Conservation (phyloP, 1,140 invertebrate species). For the Antheraea mylitta region DNA sequence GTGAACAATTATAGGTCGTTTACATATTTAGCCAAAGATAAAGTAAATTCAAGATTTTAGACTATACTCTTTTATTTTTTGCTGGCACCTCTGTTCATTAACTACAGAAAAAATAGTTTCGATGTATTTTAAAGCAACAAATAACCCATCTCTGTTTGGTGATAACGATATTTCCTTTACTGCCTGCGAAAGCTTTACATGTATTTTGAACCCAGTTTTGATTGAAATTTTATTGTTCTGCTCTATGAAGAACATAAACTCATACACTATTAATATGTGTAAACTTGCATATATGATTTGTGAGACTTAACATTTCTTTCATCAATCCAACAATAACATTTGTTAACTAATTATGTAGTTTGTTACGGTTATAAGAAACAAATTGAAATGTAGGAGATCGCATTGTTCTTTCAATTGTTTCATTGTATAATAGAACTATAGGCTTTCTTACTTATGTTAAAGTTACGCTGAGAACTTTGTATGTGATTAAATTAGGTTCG, state of each 20-base stretch:
- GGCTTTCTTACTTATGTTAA: constrained; percentile 17
- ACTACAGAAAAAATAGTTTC: too few species aligned
- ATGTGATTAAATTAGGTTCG: neutral
- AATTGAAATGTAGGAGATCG: constrained; percentile 44
- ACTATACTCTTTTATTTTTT: too few species aligned
- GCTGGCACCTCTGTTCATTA: too few species aligned
- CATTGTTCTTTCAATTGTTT: constrained; percentile 41
- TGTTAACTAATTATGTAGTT: constrained; percentile 23
- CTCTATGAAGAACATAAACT: too few species aligned
- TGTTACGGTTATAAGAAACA: constrained; percentile 31
- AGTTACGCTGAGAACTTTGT: neutral
- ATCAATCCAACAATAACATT: constrained; percentile 10
- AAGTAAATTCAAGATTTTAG: too few species aligned
- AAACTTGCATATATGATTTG: neutral
- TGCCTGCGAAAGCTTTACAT: too few species aligned
- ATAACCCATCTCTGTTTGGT: too few species aligned
- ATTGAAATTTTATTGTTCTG: too few species aligned
- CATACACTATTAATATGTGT: neutral
- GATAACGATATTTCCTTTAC: too few species aligned
- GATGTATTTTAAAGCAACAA: too few species aligned
- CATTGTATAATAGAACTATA: constrained; percentile 29
- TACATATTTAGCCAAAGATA: neutral
- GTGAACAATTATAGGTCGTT: neutral
- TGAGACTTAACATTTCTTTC: neutral
- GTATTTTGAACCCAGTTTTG: too few species aligned